Evolutionary conservation across 1,140 invertebrate genomes (phyloP).

Genomic region (Sipha flava): DNA sequence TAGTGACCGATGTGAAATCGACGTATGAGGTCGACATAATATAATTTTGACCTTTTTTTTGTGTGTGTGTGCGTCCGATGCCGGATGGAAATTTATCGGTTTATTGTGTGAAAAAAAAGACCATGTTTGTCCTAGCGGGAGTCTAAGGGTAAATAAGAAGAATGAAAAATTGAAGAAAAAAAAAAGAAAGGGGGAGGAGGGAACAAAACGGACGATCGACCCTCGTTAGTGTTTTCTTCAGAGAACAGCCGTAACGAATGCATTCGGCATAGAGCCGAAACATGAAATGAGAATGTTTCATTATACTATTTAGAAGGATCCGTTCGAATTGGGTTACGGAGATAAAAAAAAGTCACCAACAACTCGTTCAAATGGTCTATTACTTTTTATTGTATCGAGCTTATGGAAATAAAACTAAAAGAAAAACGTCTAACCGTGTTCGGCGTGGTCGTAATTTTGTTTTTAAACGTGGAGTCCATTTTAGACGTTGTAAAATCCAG

Average conservation of each 20-base stretch:
- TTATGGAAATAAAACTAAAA: neutral
- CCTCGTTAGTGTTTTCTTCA: slow-evolving; percentile 23
- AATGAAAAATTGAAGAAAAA: neutral
- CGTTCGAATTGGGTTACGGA: neutral
- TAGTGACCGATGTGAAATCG: slow-evolving; percentile 5
- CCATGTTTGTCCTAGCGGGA: slow-evolving; percentile 21
- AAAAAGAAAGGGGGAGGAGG: neutral
- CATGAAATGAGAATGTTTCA: neutral
- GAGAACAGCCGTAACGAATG: slow-evolving; percentile 22
- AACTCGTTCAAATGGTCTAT: slow-evolving; percentile 9
- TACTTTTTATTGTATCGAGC: neutral
- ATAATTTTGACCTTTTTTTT: slow-evolving; percentile 12
- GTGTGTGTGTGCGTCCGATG: neutral
- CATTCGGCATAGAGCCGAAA: neutral
- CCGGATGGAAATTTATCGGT: slow-evolving; percentile 20
- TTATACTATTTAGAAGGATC: neutral
- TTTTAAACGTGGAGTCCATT: neutral
- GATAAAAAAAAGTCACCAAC: neutral
- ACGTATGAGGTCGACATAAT: slow-evolving; percentile 4
- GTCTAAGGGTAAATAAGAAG: neutral
- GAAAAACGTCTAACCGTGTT: neutral
- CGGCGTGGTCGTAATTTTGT: neutral
- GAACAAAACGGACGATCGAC: slow-evolving; percentile 19
- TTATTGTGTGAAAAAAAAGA: neutral
- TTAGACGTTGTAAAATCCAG: neutral